Evolutionary conservation across 1,140 invertebrate species (phyloP).

Genomic region (Bombus sibiricus): DNA sequence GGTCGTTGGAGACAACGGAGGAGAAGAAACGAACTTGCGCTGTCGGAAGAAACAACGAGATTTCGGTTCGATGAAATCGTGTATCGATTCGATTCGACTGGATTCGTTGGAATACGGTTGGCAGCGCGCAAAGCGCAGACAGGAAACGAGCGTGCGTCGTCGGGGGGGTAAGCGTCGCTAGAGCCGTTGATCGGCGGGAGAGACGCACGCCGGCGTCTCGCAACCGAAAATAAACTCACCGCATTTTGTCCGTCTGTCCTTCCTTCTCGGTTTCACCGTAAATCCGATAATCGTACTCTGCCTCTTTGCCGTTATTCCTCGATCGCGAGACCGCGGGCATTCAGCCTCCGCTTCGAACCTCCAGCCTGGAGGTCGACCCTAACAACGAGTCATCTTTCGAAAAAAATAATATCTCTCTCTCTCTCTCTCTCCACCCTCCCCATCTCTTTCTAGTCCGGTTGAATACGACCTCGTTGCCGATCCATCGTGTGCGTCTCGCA

Average conservation of each 20-base stretch:
- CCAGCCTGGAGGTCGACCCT: conserved; percentile 6
- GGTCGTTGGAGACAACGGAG: too few species aligned
- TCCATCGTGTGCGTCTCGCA: background rate
- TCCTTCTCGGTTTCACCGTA: conserved; percentile 18
- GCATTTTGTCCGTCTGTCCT: conserved; percentile 64
- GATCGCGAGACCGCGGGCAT: conserved; percentile 51
- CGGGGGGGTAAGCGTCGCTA: conserved; percentile 36
- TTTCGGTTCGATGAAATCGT: background rate
- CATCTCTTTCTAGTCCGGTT: rapidly evolving
- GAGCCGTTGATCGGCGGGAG: conserved; percentile 36
- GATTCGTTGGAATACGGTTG: background rate
- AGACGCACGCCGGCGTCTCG: conserved; percentile 65
- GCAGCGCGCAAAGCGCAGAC: background rate
- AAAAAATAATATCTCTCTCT: conserved; percentile 33
- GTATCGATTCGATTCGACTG: too few species aligned
- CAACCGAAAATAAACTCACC: conserved; percentile 79
- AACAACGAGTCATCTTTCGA: background rate
- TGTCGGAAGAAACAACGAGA: background rate
- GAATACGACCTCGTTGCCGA: background rate
- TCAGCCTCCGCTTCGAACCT: background rate
- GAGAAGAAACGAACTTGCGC: too few species aligned
- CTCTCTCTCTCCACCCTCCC: background rate
- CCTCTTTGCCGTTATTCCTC: conserved; percentile 51
- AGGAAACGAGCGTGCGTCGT: conserved; percentile 17
- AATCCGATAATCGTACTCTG: conserved; percentile 17